Percentiles rank a stretch among this genome's conserved stretches.
Conservation (phyloP, 2,888 invertebrate genomes). For the Nymphalis c-album region DNA sequence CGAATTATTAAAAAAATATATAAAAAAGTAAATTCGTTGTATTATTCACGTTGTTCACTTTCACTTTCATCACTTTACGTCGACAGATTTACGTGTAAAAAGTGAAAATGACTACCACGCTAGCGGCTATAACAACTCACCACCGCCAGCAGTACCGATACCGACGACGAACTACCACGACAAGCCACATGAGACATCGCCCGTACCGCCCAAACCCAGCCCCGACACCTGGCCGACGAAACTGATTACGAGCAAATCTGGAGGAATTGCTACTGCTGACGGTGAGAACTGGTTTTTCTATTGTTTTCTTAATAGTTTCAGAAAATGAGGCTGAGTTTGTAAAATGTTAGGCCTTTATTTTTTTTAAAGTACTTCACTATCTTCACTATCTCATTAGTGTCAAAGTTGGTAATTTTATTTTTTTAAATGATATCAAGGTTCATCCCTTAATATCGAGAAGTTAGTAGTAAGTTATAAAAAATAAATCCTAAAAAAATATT, state of each 20-base stretch:
- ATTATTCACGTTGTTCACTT: background rate
- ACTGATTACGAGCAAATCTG: conserved; percentile 86
- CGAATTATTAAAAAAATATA: too few species aligned
- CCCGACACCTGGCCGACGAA: conserved; percentile 84
- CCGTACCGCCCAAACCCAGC: conserved; percentile 81
- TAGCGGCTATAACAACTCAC: conserved; percentile 80
- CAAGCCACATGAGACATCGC: conserved; percentile 71
- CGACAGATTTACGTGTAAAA: conserved; percentile 88
- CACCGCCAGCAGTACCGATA: conserved; percentile 80
- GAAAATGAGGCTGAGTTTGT: too few species aligned
- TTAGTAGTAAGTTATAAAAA: too few species aligned
- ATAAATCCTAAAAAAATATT: too few species aligned
- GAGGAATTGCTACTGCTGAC: conserved; percentile 91
- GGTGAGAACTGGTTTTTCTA: conserved; percentile 71
- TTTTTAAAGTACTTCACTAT: too few species aligned
- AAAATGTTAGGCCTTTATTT: too few species aligned
- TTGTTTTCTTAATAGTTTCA: too few species aligned
- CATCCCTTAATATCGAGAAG: too few species aligned
- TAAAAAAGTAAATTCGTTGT: too few species aligned
- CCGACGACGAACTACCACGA: conserved; percentile 73
- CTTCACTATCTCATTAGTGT: too few species aligned
- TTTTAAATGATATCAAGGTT: too few species aligned
- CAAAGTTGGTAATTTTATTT: too few species aligned
- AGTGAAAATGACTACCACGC: conserved; percentile 82
- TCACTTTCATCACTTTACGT: conserved; percentile 43